A percentile compares a stretch with the other conserved stretches of the same genome.
These are phyloP conservation scores for Bicyclus anynana DNA, from an alignment of 1,140 invertebrate species.

Conservation along the genomic window DNA sequence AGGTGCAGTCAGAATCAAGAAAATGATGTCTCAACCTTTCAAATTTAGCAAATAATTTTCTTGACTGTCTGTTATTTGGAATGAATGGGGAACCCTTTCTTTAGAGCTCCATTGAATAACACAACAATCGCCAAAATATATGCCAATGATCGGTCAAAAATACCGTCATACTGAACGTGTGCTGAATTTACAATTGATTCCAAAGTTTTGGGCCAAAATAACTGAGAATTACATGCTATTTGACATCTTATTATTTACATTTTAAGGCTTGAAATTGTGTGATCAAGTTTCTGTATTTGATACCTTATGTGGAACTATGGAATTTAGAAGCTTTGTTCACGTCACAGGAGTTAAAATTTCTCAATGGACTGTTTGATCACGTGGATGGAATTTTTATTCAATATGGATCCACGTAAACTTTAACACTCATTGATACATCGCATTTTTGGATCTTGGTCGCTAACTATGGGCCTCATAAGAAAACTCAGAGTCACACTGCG, in stretches of 20 bases:
- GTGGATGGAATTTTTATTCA: not conserved
- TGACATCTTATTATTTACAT: not conserved
- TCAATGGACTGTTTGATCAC: not conserved
- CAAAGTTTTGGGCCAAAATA: not conserved
- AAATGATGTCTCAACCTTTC: too few species aligned
- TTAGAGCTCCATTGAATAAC: conserved; percentile 9
- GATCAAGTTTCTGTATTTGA: not conserved
- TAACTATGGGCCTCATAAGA: too few species aligned
- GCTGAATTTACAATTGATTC: conserved; percentile 9
- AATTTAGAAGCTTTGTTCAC: not conserved
- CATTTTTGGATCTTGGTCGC: too few species aligned
- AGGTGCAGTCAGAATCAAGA: too few species aligned
- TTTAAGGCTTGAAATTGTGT: not conserved
- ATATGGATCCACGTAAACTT: not conserved
- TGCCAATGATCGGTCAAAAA: conserved; percentile 23
- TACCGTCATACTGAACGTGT: conserved; percentile 20
- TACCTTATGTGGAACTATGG: not conserved
- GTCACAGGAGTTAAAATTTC: conserved; percentile 1
- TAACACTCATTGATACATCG: too few species aligned
- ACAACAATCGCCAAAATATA: conserved; percentile 20
- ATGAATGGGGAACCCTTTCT: not conserved
- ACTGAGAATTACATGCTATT: not conserved
- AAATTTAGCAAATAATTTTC: too few species aligned
- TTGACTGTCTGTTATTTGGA: too few species aligned
- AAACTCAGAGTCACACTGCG: too few species aligned